Conservation (phyloP, 2,797 vertebrate species). For the Tenualosa thibaudeaui region DNA sequence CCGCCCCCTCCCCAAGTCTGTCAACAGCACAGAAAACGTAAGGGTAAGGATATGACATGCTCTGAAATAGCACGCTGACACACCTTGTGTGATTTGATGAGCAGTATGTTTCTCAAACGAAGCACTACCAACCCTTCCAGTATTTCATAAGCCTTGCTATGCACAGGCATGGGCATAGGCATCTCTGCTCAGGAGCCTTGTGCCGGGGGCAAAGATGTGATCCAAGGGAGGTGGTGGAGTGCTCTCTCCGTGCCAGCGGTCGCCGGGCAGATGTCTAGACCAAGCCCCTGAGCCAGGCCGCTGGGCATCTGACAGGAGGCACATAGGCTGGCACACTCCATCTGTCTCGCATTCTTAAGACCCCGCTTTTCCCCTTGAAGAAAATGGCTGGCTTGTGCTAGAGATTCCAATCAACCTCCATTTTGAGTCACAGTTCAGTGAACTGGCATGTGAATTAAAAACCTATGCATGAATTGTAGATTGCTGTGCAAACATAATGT, state of each 20-base stretch:
- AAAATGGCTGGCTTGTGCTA: neutral
- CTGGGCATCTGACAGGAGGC: conserved; percentile 49
- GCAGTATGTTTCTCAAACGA: neutral
- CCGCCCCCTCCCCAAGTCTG: too few relatives aligned
- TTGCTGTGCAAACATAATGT: neutral
- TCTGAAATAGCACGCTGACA: neutral
- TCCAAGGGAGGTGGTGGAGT: conserved; percentile 26
- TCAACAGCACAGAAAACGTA: too few relatives aligned
- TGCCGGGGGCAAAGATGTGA: conserved; percentile 12
- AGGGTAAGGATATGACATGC: too few relatives aligned
- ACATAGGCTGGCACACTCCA: conserved; percentile 40
- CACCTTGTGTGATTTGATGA: neutral
- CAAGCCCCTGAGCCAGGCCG: conserved; percentile 36
- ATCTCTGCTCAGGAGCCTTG: neutral
- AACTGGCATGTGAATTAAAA: neutral
- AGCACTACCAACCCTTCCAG: neutral
- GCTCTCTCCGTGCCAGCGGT: neutral
- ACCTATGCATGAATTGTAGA: neutral
- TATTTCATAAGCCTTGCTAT: neutral
- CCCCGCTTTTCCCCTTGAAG: neutral
- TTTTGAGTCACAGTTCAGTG: neutral
- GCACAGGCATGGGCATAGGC: neutral
- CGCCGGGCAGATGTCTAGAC: conserved; percentile 45
- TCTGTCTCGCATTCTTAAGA: conserved; percentile 22
- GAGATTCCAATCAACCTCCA: neutral